These are phyloP conservation scores for Miniopterus natalensis DNA, from an alignment of 2,113 vertebrate species.

Conservation along the genomic window DNA sequence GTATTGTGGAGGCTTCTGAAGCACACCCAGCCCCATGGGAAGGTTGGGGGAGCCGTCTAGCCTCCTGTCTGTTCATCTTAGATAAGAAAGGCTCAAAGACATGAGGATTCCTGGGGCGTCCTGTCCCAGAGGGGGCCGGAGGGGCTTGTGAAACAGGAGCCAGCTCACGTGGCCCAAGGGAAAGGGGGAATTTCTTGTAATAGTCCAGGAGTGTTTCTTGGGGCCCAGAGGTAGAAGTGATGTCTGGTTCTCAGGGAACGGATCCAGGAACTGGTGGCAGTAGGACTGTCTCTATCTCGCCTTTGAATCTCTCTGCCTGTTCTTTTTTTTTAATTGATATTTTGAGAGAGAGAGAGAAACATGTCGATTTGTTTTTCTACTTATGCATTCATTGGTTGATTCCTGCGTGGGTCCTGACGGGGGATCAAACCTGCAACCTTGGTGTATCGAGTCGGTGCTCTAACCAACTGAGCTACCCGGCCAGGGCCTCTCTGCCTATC, in stretches of 20 bases:
- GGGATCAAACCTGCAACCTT: neutral
- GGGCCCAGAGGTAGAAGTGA: neutral
- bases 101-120: neutral
- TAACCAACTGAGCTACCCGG: neutral
- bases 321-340: too few relatives aligned
- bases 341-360: neutral
- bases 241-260: neutral
- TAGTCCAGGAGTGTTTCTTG: neutral
- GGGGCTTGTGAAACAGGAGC: neutral
- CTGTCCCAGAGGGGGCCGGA: neutral
- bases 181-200: neutral
- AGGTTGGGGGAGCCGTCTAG: neutral
- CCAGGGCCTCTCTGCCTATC: neutral
- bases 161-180: neutral
- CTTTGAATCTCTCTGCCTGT: neutral
- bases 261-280: neutral
- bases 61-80: neutral
- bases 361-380: neutral
- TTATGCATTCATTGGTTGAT: neutral
- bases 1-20: neutral
- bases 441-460: too few relatives aligned
- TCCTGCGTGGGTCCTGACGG: neutral
- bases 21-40: accelerated
- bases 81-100: neutral
- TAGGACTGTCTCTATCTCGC: neutral